These are phyloP conservation scores for Drosophila sp. DNA, from an alignment of 1,140 invertebrate genomes.

Conservation along the genomic window DNA sequence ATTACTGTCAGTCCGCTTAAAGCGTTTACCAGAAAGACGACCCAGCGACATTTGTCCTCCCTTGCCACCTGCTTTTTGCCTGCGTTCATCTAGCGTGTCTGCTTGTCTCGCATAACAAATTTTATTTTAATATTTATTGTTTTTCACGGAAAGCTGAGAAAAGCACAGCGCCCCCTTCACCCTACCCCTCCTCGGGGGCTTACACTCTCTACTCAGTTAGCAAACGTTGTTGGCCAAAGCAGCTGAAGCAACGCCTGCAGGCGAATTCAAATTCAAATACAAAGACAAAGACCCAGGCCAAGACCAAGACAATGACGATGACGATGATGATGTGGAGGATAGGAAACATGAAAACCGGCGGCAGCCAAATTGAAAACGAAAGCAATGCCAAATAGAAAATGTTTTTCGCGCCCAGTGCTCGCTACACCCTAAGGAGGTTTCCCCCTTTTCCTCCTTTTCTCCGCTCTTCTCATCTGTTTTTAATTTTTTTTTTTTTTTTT, in stretches of 20 bases:
- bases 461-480: too few relatives aligned
- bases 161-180: slow-evolving; percentile 51
- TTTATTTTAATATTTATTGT: slow-evolving; percentile 82
- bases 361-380: slow-evolving; percentile 78
- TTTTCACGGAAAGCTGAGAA: slow-evolving; percentile 70
- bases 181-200: too few relatives aligned
- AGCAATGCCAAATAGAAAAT: slow-evolving; percentile 82
- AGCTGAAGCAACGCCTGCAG: slow-evolving; percentile 40
- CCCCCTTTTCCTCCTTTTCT: background rate
- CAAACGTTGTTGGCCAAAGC: slow-evolving; percentile 51
- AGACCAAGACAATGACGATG: slow-evolving; percentile 10
- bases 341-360: slow-evolving; percentile 23
- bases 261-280: slow-evolving; percentile 44
- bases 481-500: background rate
- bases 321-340: slow-evolving; percentile 11
- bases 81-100: slow-evolving; percentile 32
- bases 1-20: slow-evolving; percentile 71
- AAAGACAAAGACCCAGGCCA: slow-evolving; percentile 32
- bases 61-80: slow-evolving; percentile 10
- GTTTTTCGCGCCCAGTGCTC: slow-evolving; percentile 56
- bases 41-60: slow-evolving; percentile 34
- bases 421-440: slow-evolving; percentile 16
- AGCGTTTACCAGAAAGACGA: slow-evolving; percentile 59
- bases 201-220: background rate
- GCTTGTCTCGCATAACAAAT: slow-evolving; percentile 67